Evolutionary conservation across 1,140 invertebrate genomes (phyloP).

Genomic region (Tetramorium alpestre): DNA sequence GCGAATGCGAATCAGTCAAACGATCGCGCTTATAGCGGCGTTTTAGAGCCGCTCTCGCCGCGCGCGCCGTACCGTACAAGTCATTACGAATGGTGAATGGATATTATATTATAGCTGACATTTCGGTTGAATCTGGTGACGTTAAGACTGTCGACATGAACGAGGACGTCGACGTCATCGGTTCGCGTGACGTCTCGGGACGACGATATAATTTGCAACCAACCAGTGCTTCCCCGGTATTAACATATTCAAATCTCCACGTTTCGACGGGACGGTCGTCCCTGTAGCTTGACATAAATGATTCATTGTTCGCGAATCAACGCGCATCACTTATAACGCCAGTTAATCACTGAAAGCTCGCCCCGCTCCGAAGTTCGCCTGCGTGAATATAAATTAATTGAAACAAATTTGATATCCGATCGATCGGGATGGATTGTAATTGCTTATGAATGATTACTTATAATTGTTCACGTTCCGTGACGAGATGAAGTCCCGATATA

Average conservation of each 20-base stretch:
- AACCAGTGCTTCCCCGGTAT: slow-evolving; percentile 27
- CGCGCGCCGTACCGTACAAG: neutral
- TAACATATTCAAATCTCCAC: slow-evolving; percentile 48
- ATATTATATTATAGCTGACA: slow-evolving; percentile 45
- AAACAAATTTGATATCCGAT: slow-evolving; percentile 40
- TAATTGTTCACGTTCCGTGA: slow-evolving; percentile 5
- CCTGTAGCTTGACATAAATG: slow-evolving; percentile 36
- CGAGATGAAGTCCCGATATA: neutral
- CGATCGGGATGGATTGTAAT: neutral
- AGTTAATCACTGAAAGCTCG: slow-evolving; percentile 34
- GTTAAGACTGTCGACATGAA: slow-evolving; percentile 43
- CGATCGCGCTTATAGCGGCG: neutral
- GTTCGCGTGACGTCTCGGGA: slow-evolving; percentile 21
- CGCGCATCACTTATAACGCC: slow-evolving; percentile 46
- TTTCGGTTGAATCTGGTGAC: slow-evolving; percentile 32
- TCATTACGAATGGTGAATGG: slow-evolving; percentile 40
- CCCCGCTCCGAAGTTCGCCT: neutral
- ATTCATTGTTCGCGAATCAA: slow-evolving; percentile 55
- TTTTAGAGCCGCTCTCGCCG: neutral
- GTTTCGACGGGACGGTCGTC: slow-evolving; percentile 24
- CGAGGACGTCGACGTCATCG: slow-evolving; percentile 33
- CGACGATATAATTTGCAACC: slow-evolving; percentile 43
- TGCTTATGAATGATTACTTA: slow-evolving; percentile 30
- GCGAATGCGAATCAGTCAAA: slow-evolving; percentile 49
- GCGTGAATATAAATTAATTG: slow-evolving; percentile 51